Evolutionary conservation across 2,888 invertebrate genomes (phyloP).

Genomic region (Eupsilia transversa): DNA sequence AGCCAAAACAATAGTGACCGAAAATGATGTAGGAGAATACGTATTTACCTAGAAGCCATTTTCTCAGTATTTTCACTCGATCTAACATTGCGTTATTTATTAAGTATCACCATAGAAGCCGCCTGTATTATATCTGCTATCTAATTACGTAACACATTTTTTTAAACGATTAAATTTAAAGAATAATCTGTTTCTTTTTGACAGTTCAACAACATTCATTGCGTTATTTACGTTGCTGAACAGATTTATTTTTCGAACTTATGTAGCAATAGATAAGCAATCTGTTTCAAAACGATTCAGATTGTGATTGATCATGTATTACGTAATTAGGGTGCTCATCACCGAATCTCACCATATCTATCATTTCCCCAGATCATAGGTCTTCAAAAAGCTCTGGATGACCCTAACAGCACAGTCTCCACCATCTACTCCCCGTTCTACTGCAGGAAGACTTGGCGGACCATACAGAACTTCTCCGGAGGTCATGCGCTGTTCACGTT

Average conservation of each 20-base stretch:
- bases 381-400: constrained; percentile 93
- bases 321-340: no score
- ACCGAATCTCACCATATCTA: not conserved
- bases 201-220: no score
- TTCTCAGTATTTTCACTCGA: not conserved
- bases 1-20: not conserved
- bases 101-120: not conserved
- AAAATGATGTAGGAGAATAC: not conserved
- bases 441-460: constrained; percentile 94
- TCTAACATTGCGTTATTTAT: not conserved
- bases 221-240: no score
- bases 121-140: no score
- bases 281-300: no score
- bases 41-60: not conserved
- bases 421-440: constrained; percentile 96
- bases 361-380: constrained; percentile 93
- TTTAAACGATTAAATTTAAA: no score
- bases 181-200: no score
- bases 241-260: no score
- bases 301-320: no score
- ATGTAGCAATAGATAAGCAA: no score
- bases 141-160: no score
- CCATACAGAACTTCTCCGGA: constrained; percentile 91
- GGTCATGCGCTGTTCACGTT: constrained; percentile 98
- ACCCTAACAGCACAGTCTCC: constrained; percentile 93